Conservation (phyloP, 30 jellyfish, hydroid and myxozoan species). For the Aurelia aurita region DNA sequence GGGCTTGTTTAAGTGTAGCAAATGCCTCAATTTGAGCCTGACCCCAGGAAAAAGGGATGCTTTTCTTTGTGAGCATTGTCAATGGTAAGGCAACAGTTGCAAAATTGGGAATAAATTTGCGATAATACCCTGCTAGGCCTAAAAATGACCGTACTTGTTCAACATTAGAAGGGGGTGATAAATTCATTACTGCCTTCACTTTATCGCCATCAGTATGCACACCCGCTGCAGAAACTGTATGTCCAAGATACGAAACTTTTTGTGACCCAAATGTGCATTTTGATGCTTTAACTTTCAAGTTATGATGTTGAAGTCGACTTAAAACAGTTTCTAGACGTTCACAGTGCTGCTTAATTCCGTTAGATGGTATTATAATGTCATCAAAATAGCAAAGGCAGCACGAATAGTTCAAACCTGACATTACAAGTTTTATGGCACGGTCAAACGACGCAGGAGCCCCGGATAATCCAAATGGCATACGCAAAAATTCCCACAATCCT, state of each 20-base stretch:
- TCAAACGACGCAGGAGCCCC: constrained; percentile 8
- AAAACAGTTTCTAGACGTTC: too few species aligned
- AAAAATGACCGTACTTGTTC: constrained; percentile 24
- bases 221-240: constrained; percentile 23
- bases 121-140: constrained; percentile 61
- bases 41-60: constrained; percentile 23
- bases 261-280: too few species aligned
- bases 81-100: constrained; percentile 64
- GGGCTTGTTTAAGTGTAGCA: constrained; percentile 3
- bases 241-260: too few species aligned
- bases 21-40: constrained; percentile 33
- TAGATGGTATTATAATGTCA: neutral
- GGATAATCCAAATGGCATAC: constrained; percentile 13
- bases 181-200: neutral
- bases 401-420: neutral
- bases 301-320: too few species aligned
- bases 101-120: constrained; percentile 49
- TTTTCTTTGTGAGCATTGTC: constrained; percentile 29
- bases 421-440: neutral
- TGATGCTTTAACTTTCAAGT: too few species aligned
- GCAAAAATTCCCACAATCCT: constrained; percentile 18
- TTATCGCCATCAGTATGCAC: constrained; percentile 5
- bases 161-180: neutral
- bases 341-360: neutral
- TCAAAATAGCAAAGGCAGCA: constrained; percentile 4